Base-by-base conservation (phyloP, 1,140 invertebrate genomes). In the Formica exsecta region DNA sequence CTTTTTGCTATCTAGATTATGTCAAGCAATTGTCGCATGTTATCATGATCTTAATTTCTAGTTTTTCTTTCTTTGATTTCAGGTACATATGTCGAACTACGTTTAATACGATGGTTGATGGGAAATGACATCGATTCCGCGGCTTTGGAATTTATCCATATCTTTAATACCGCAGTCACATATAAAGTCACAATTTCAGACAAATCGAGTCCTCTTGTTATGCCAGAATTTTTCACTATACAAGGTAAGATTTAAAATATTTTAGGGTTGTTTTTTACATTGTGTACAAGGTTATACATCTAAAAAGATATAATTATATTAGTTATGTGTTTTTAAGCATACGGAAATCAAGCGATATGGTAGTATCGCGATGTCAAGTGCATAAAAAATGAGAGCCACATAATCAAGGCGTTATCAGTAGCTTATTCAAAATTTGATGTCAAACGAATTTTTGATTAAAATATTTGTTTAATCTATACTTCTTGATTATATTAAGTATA, bases 41-140 rank as follows among this genome's bases (percentile, higher is more conserved):
- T 68, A 13, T 9, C 22, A 22, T 22, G 16, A 19, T 51, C 36
- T 32, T 22, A 13, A n/a, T 84, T 51, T 16, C 16, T 51, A 41
- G 9, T 59, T 29, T 57, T 19, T 25, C n/a, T 81, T 41, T 2
- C 11, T 64, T 71, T 38, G 22, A n/a, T 83, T 57, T 38, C 41
- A 92, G 91, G 89, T 48, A 92, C 90, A 0, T 25, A 86, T 7
- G 86, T 92, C 44, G 91, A 90, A 11, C 7, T 92, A 54, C 44
- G 76, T 84, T 80, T 92, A 29, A 89, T 91, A 70, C 85, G 81
- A 7, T 88, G 86, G 89, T 62, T 91, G 9, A 87, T 91, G 73
- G 79, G 85, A 73, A n/a, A 86, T 62, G 41, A 71, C 6, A 36
- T 3, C 19, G 90, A 92, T 65, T 65, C 74, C 0, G 57, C 86